Evolutionary conservation across 2,797 vertebrate species (phyloP).

Genomic region (Cheirogaleus major): DNA sequence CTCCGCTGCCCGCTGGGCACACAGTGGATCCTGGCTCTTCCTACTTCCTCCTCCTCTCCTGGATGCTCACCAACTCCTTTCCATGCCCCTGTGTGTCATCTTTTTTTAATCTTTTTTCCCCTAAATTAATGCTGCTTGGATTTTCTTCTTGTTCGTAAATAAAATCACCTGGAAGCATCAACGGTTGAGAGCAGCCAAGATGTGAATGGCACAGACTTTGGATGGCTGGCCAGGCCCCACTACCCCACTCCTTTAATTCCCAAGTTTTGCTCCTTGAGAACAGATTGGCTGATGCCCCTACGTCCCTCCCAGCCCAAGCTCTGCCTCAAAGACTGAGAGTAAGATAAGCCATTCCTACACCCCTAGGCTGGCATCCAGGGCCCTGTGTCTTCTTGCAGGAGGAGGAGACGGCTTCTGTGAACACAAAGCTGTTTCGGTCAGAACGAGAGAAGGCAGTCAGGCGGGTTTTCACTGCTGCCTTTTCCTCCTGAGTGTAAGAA

Average conservation of each 20-base stretch:
- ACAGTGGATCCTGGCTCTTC: slow-evolving; percentile 33
- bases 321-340: not conserved
- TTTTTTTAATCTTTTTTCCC: slow-evolving; percentile 54
- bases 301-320: not conserved
- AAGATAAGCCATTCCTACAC: slow-evolving; percentile 20
- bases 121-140: slow-evolving; percentile 87
- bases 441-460: not conserved
- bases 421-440: not conserved
- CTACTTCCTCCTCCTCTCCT: not conserved
- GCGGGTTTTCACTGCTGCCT: slow-evolving; percentile 24
- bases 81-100: slow-evolving; percentile 26
- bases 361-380: not conserved
- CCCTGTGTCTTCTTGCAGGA: not conserved
- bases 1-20: not conserved
- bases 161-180: slow-evolving; percentile 78
- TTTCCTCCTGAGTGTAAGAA: slow-evolving; percentile 59
- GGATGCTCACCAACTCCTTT: slow-evolving; percentile 28
- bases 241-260: not conserved
- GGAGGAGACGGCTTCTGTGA: slow-evolving; percentile 11
- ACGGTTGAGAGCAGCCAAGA: not conserved
- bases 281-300: not conserved
- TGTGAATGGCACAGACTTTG: not conserved
- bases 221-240: not conserved
- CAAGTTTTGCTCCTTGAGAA: slow-evolving; percentile 25
- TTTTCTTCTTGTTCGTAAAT: slow-evolving; percentile 84